phyloP scores from a whole-genome alignment of 2,113 vertebrate species.

The Peromyscus maniculatus region DNA sequence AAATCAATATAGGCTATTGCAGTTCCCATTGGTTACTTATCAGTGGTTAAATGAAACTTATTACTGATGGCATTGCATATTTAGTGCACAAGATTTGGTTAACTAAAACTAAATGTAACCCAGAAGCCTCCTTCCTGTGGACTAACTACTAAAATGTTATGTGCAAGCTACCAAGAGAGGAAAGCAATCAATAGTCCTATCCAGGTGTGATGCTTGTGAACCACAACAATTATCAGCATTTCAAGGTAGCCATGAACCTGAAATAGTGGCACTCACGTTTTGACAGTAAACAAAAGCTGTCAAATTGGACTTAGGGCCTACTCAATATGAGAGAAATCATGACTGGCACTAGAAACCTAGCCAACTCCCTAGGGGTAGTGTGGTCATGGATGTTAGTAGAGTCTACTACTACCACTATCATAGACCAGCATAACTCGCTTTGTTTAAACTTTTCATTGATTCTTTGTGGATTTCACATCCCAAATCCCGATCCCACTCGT shows the following conservation, averaged over 20 bases:
- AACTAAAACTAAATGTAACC: not conserved
- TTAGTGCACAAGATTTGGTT: accelerated
- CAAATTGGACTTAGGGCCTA: not conserved
- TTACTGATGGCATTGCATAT: not conserved
- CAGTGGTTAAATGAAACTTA: not conserved
- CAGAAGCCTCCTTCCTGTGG: not conserved
- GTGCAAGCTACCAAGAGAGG: not conserved
- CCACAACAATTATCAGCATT: not conserved
- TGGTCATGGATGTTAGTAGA: not conserved
- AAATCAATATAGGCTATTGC: not conserved
- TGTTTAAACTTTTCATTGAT: too few species aligned
- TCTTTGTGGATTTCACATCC: too few species aligned
- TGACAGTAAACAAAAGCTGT: not conserved
- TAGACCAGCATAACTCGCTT: not conserved
- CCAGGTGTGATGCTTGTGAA: not conserved
- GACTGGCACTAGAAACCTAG: not conserved
- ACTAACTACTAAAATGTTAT: not conserved
- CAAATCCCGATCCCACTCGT: too few species aligned
- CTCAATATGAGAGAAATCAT: not conserved
- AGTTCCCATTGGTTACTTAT: not conserved
- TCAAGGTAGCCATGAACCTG: not conserved
- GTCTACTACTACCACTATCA: not conserved
- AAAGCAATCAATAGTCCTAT: not conserved
- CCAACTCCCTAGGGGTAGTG: not conserved
- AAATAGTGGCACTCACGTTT: not conserved